A percentile compares a stretch with the other conserved stretches of the same genome.
Evolutionary conservation across 2,797 vertebrate species (phyloP).

Genomic region (Streptopelia turtur): DNA sequence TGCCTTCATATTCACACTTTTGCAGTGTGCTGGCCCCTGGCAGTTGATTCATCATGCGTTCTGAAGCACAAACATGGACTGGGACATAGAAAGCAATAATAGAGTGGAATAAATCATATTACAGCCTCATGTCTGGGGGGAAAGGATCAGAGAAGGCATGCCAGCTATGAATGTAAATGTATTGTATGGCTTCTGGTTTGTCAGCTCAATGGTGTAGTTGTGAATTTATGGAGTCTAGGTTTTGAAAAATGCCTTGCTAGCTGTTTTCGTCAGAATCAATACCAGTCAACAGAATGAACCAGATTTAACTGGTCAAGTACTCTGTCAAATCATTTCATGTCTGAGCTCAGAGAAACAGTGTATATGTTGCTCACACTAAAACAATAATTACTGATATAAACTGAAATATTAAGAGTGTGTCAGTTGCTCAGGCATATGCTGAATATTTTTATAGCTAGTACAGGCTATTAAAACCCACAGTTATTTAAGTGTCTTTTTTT

Average conservation of each 20-base stretch:
- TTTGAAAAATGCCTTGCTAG: conserved; percentile 35
- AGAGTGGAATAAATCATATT: conserved; percentile 65
- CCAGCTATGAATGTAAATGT: conserved; percentile 60
- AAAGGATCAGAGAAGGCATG: conserved; percentile 53
- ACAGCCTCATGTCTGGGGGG: conserved; percentile 14
- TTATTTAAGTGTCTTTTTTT: not conserved
- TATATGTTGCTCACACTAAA: not conserved
- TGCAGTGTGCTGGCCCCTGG: conserved; percentile 29
- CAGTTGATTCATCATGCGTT: conserved; percentile 59
- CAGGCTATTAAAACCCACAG: not conserved
- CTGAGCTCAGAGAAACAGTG: not conserved
- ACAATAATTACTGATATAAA: not conserved
- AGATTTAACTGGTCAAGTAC: conserved; percentile 22
- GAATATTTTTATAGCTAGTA: not conserved
- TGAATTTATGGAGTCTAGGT: conserved; percentile 57
- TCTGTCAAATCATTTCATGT: not conserved
- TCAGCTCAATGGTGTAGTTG: conserved; percentile 26
- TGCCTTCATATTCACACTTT: conserved; percentile 41
- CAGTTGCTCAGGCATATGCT: not conserved
- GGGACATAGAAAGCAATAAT: conserved; percentile 61
- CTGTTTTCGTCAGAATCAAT: conserved; percentile 35
- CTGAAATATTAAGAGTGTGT: not conserved
- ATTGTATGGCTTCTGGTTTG: conserved; percentile 53
- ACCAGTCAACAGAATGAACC: conserved; percentile 13
- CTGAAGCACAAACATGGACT: conserved; percentile 60